Conservation (phyloP, 2,888 invertebrate genomes). For the Elmis aenea region DNA sequence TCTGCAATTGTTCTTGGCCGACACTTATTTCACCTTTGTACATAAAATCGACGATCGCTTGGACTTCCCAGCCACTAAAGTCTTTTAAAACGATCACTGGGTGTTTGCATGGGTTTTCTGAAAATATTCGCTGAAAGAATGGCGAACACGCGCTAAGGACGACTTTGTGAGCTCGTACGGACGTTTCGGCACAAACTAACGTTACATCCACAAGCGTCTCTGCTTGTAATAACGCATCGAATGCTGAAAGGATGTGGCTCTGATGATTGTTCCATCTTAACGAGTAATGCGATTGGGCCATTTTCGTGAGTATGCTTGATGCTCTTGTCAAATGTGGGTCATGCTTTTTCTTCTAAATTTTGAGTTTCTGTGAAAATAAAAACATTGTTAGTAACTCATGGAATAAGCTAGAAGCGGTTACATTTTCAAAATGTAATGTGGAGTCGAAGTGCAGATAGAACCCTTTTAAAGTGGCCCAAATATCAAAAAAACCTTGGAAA, state of each 20-base stretch:
- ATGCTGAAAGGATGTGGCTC: slow-evolving; percentile 78
- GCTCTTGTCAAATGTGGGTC: slow-evolving; percentile 32
- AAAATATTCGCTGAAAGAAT: slow-evolving; percentile 82
- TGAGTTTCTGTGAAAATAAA: slow-evolving; percentile 37
- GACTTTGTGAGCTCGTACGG: slow-evolving; percentile 85
- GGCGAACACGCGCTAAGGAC: slow-evolving; percentile 86
- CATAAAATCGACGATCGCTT: slow-evolving; percentile 89
- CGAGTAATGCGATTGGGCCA: slow-evolving; percentile 77
- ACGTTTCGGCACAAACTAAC: slow-evolving; percentile 79
- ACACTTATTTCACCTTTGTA: slow-evolving; percentile 90
- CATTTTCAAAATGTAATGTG: too few relatives aligned
- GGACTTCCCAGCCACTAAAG: slow-evolving; percentile 83
- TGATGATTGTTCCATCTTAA: slow-evolving; percentile 93
- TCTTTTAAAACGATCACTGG: slow-evolving; percentile 90
- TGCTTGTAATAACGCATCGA: slow-evolving; percentile 81
- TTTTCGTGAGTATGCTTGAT: slow-evolving; percentile 25
- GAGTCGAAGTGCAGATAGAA: too few relatives aligned
- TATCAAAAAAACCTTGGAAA: too few relatives aligned
- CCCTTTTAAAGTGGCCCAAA: too few relatives aligned
- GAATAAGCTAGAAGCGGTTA: too few relatives aligned
- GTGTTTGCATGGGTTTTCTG: slow-evolving; percentile 89
- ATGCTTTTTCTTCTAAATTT: slow-evolving; percentile 37
- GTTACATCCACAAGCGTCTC: slow-evolving; percentile 88
- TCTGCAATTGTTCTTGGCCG: slow-evolving; percentile 75
- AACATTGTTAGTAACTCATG: slow-evolving; percentile 4